Base-by-base conservation (phyloP, 2,113 vertebrate genomes). In the Paradisaea rubra region DNA sequence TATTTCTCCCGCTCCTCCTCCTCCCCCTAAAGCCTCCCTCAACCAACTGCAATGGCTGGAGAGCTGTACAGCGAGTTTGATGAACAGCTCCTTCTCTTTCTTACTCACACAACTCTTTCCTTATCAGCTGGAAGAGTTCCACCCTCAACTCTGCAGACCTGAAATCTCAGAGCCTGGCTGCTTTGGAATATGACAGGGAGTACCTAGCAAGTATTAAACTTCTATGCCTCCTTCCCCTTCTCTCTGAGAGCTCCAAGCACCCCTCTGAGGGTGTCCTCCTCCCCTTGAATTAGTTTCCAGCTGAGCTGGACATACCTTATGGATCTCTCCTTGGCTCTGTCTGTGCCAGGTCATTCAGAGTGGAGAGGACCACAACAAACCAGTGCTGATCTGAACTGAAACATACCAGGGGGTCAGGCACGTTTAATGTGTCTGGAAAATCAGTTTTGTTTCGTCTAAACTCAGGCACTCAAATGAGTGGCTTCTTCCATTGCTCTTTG, bases 1-100 rank as follows among this genome's bases (percentile, higher is more conserved):
- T 95, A 97, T 93, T 96, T 97, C 96, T 91, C 86, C 71, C 0
- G 23, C 39, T 94, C 83, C 84, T 96, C 83, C 96, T 89, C 90
- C 95, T 96, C 93, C 92, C 68, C 52, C 85, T 65, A 66, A 95
- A 94, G 64, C 92, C 91, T 97, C 95, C 95, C 78, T 80, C 90
- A 94, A 3, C 88, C n/a, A 81, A 88, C 76, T 93, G 94, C 93
- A 95, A 56, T 91, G 87, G 73, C 73, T 95, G 66, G 54, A 89
- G 74, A 73, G 78, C 57, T 89, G 57, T 49, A 52, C 61, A 42
- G 57, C 3, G 24, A 82, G 74, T 73, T 89, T 94, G 84, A 94
- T 83, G 54, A 89, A 86, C 70, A 81, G 52, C 28, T 70, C n/a
- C 31, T 77, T 90, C 83, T 84, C 65, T 83, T 89, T 76, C 69